Evolutionary conservation across 2,888 invertebrate species (phyloP), one percentile per base, ranked within the genome.

Genomic region (Acleris laterana): DNA sequence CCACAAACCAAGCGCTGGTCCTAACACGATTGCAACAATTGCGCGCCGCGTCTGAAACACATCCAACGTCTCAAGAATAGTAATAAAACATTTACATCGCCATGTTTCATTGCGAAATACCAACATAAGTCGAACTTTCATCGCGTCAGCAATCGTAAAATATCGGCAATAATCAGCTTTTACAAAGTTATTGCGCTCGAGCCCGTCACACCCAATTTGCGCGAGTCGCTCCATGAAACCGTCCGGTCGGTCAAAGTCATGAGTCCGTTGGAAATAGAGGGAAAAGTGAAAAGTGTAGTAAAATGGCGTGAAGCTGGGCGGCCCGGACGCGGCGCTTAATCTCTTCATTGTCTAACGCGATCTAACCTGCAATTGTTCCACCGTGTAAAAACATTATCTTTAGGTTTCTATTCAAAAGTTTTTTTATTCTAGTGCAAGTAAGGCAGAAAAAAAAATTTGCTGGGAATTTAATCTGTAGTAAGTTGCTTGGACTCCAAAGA

Each of bases 121-220:
- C 38, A 44, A 13, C 49, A 25, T 49, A 42, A 62, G 22, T 48
- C 28, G 53, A 53, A 58, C 42, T 57, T 38, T 46, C 32, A 58
- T 52, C 57, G 32, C 19, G 19, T 32, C 60, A 42, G 32, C 51
- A 61, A 32, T 46, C 32, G 61, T 57, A 57, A 56, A 62, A 62
- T 62, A 56, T 51, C 25, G 25, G 38, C 20, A 57, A 57, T 48
- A 57, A 61, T 57, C 32, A 52, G 50, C 50, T 56, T 49, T 50
- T 56, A 51, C 56, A 32, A 49, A 62, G 65, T 66, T 66, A 50
- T 42, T 49, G 59, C 53, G 25, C 53, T 59, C 49, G 50, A 52
- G 63, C 73, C 72, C 63, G 71, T 76, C 70, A 72, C 70, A 71
- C 68, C 70, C 72, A 74, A 74, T 74, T 74, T 75, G 70, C 64